Evolutionary conservation across 2,113 vertebrate genomes (phyloP).

Genomic region (Hymenochirus boettgeri): DNA sequence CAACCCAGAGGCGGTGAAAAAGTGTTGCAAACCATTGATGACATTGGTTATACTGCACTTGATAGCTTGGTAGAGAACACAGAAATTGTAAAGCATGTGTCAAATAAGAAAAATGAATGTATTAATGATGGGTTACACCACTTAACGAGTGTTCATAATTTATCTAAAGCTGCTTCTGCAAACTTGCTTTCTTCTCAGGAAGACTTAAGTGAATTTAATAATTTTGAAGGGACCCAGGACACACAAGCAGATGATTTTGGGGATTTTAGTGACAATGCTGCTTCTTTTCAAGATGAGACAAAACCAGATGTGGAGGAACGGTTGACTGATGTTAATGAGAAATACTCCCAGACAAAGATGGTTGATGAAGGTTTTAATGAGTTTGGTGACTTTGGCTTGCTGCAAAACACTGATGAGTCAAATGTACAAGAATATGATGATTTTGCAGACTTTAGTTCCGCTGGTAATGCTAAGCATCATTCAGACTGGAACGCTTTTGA

Average conservation of each 20-base stretch:
- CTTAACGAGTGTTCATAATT: neutral
- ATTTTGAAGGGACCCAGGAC: constrained; percentile 21
- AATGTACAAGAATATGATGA: constrained; percentile 79
- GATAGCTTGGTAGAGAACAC: constrained; percentile 44
- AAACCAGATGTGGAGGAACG: constrained; percentile 45
- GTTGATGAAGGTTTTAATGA: constrained; percentile 56
- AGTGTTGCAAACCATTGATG: constrained; percentile 38
- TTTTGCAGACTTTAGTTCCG: constrained; percentile 92
- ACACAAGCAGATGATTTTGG: constrained; percentile 65
- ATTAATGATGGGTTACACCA: constrained; percentile 40
- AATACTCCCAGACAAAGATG: constrained; percentile 46
- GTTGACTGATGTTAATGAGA: neutral
- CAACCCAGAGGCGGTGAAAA: constrained; percentile 27
- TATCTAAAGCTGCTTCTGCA: constrained; percentile 71
- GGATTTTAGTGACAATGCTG: constrained; percentile 58
- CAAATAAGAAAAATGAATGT: neutral
- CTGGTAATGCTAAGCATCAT: constrained; percentile 56
- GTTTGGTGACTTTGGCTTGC: constrained; percentile 63
- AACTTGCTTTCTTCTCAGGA: constrained; percentile 45
- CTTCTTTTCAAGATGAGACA: constrained; percentile 50
- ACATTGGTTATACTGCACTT: constrained; percentile 39
- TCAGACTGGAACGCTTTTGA: constrained; percentile 79
- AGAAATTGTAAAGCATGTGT: constrained; percentile 46
- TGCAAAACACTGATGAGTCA: constrained; percentile 59
- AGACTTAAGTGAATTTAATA: neutral